These are phyloP conservation scores for Neodon shergylaensis DNA, from an alignment of 2,113 vertebrate species.

Conservation along the genomic window DNA sequence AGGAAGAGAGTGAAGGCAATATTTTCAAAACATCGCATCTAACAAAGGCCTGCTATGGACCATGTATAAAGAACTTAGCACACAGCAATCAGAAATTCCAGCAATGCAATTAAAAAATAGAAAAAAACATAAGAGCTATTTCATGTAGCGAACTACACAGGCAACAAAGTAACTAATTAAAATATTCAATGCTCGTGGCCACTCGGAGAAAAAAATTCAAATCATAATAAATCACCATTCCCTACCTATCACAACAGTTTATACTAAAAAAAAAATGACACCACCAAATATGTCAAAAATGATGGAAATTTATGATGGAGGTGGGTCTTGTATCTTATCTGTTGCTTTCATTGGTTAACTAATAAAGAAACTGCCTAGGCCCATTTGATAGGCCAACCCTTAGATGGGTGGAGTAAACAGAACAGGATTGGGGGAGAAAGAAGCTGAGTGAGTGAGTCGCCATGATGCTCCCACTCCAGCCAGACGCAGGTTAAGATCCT, in stretches of 20 bases:
- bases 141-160: neutral
- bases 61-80: conserved; percentile 11
- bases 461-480: no score
- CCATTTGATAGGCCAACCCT: no score
- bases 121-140: neutral
- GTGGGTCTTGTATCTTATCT: no score
- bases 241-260: neutral
- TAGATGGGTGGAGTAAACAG: no score
- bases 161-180: conserved; percentile 27
- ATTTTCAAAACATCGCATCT: neutral
- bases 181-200: neutral
- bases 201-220: conserved; percentile 36
- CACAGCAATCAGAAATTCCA: conserved; percentile 46
- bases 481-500: no score
- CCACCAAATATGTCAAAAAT: neutral
- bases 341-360: no score
- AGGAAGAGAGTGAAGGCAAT: neutral
- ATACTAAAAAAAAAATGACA: neutral
- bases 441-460: no score
- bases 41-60: neutral
- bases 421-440: no score
- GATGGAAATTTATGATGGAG: neutral
- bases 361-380: no score
- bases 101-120: neutral
- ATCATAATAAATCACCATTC: neutral